phyloP scores from a whole-genome alignment of 2,797 vertebrate genomes.

The Hydrolagus colliei region DNA sequence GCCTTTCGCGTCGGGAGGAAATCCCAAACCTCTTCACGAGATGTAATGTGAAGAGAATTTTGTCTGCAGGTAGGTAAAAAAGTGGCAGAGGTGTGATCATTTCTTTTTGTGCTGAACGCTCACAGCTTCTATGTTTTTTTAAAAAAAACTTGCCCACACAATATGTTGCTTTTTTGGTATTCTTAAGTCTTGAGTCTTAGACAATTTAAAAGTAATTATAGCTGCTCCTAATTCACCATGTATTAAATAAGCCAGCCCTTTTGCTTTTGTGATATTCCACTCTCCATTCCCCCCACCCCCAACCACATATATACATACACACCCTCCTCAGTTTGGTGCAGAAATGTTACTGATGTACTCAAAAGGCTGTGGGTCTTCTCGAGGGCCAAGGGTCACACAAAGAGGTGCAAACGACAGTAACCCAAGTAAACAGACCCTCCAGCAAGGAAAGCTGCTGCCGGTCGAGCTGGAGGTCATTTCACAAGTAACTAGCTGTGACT shows the following conservation, averaged over 20 bases:
- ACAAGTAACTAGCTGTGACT: slow-evolving; percentile 22
- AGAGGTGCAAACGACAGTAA: slow-evolving; percentile 2
- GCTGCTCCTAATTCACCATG: background rate
- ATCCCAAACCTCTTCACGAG: no score
- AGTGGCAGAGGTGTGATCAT: no score
- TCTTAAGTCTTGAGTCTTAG: no score
- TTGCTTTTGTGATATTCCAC: background rate
- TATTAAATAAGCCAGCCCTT: background rate
- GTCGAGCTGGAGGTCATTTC: slow-evolving; percentile 20
- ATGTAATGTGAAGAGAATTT: no score
- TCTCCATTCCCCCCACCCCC: background rate
- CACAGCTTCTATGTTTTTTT: no score
- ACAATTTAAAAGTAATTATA: no score
- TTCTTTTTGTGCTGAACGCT: no score
- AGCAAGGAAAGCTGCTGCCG: background rate
- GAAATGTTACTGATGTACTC: background rate
- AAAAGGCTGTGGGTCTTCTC: background rate
- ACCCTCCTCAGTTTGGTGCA: background rate
- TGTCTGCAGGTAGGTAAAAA: no score
- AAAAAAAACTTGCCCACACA: no score
- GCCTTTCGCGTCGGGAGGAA: no score
- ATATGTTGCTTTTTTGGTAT: no score
- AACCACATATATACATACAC: no score
- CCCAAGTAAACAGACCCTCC: background rate
- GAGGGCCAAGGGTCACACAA: background rate